A percentile compares a stretch with the other conserved stretches of the same genome.
These are phyloP conservation scores for Cossypha dichroa DNA, from an alignment of 2,797 vertebrate species.

Conservation along the genomic window DNA sequence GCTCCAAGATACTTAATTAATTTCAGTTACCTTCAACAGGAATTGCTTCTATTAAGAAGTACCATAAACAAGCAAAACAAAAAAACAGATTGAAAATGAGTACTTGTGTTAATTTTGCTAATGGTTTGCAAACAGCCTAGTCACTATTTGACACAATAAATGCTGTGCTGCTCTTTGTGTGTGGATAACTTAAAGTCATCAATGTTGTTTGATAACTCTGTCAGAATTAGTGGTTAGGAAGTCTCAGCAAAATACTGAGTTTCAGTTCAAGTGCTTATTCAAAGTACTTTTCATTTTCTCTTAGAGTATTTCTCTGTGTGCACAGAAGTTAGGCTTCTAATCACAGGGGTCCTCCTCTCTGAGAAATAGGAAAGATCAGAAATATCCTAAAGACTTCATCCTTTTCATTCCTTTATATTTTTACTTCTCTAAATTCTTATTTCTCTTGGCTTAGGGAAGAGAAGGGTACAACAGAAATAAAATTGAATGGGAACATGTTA, in stretches of 20 bases:
- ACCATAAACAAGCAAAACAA: constrained; percentile 3
- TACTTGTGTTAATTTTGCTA: constrained; percentile 62
- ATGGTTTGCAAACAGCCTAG: constrained; percentile 56
- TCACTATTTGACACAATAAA: constrained; percentile 47
- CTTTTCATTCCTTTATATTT: neutral
- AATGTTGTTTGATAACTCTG: neutral
- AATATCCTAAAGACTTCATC: neutral
- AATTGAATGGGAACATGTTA: neutral
- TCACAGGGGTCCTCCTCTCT: neutral
- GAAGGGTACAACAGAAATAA: neutral
- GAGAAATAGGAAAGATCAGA: neutral
- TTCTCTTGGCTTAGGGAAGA: neutral
- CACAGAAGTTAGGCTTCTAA: neutral
- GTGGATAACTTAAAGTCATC: neutral
- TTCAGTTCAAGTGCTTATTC: neutral
- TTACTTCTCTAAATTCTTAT: neutral
- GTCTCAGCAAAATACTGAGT: neutral
- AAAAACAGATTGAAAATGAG: constrained; percentile 47
- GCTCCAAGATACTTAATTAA: neutral
- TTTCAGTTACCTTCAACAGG: neutral
- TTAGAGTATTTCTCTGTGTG: neutral
- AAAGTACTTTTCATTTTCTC: neutral
- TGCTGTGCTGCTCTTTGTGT: neutral
- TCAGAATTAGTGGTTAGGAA: constrained; percentile 1
- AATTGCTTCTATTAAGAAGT: constrained; percentile 29